Percentiles rank a stretch among this genome's conserved stretches.
Evolutionary conservation across 2,888 invertebrate genomes (phyloP).

Genomic region (Stenurella melanura): DNA sequence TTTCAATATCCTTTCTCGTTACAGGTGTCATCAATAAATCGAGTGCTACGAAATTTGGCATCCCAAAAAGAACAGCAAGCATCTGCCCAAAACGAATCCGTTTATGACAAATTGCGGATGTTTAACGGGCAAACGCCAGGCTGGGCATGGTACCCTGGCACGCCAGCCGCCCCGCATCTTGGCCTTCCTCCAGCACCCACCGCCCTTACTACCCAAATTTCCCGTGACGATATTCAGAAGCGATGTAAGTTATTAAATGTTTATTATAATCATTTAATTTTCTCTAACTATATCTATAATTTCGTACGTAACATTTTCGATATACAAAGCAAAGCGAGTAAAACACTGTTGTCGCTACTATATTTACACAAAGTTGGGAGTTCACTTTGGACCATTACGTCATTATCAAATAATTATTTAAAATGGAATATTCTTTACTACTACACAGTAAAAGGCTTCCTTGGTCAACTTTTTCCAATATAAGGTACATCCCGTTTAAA

Average conservation of each 20-base stretch:
- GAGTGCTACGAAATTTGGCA: conserved; percentile 95
- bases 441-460: too few species aligned
- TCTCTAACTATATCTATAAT: too few species aligned
- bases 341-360: too few species aligned
- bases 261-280: background rate
- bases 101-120: conserved; percentile 96
- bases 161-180: conserved; percentile 82
- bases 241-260: conserved; percentile 78
- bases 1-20: background rate
- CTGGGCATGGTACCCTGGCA: conserved; percentile 92
- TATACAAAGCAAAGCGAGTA: too few species aligned
- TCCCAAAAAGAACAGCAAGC: conserved; percentile 97
- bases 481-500: too few species aligned
- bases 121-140: conserved; percentile 93
- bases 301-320: too few species aligned
- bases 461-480: too few species aligned
- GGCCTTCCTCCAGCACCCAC: conserved; percentile 75
- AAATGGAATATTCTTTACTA: too few species aligned
- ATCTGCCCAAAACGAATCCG: conserved; percentile 88
- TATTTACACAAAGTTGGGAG: too few species aligned
- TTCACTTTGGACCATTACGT: too few species aligned
- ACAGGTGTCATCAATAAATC: conserved; percentile 96
- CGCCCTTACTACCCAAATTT: conserved; percentile 76
- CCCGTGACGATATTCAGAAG: conserved; percentile 84
- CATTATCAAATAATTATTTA: too few species aligned